A percentile compares a stretch with the other conserved stretches of the same genome.
Evolutionary conservation across 2,888 invertebrate genomes (phyloP).

Genomic region (Dynastes tityus): DNA sequence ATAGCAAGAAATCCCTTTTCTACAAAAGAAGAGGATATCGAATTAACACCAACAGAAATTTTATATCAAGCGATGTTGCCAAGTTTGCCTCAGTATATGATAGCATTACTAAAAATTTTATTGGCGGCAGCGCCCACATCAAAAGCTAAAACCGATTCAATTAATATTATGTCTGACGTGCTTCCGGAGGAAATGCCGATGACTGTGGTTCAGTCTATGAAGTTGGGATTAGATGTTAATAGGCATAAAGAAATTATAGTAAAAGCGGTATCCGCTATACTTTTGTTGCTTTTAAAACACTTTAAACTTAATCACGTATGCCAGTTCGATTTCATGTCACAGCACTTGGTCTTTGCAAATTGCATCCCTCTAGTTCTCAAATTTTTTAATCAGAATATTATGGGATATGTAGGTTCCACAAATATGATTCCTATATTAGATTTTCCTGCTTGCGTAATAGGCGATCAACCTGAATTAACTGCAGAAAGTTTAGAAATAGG

Average conservation of each 20-base stretch:
- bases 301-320: constrained; percentile 98
- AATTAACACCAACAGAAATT: constrained; percentile 88
- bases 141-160: constrained; percentile 97
- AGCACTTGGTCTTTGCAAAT: constrained; percentile 98
- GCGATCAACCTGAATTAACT: constrained; percentile 94
- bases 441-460: constrained; percentile 96
- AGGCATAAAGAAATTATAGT: constrained; percentile 99
- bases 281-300: constrained; percentile 94
- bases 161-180: constrained; percentile 98
- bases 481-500: constrained; percentile 92
- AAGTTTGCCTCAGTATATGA: constrained; percentile 97
- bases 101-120: constrained; percentile 95
- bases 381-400: constrained; percentile 98
- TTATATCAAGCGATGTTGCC: constrained; percentile 96
- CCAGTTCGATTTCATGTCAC: constrained; percentile 99
- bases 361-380: constrained; percentile 98
- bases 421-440: constrained; percentile 95
- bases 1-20: constrained; percentile 94
- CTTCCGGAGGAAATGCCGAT: constrained; percentile 98
- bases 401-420: constrained; percentile 94
- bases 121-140: constrained; percentile 99
- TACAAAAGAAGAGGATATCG: constrained; percentile 84
- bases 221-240: constrained; percentile 97
- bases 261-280: constrained; percentile 93
- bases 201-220: constrained; percentile 94